A percentile compares a stretch with the other conserved stretches of the same genome.
Conservation (phyloP, 2,113 vertebrate genomes). For the Leucopternis melanops region DNA sequence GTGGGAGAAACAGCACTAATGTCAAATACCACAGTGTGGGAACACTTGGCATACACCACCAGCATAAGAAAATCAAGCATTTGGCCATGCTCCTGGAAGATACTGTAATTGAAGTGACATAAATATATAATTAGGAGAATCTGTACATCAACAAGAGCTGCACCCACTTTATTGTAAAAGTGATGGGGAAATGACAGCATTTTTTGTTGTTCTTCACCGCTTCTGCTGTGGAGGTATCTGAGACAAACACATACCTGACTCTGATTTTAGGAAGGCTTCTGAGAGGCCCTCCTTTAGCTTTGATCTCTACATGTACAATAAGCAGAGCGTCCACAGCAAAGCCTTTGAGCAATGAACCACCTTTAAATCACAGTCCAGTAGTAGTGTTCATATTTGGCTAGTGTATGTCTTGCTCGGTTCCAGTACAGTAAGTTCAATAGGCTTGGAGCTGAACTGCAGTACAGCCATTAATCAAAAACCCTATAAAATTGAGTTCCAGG, state of each 20-base stretch:
- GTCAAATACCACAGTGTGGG: background rate
- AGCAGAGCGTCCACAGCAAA: background rate
- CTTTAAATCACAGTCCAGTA: constrained; percentile 18
- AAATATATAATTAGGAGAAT: constrained; percentile 11
- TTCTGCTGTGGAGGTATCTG: background rate
- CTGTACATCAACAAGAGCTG: background rate
- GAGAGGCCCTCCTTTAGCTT: background rate
- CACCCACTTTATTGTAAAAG: background rate
- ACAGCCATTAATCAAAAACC: constrained; percentile 46
- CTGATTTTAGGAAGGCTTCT: background rate
- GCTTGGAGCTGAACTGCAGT: constrained; percentile 17
- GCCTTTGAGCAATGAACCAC: background rate
- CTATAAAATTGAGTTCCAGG: constrained; percentile 59
- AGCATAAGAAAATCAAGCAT: background rate
- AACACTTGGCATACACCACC: background rate
- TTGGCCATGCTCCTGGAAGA: constrained; percentile 7
- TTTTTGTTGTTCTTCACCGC: background rate
- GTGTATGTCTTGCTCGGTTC: background rate
- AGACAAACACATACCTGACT: background rate
- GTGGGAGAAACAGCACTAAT: constrained; percentile 26
- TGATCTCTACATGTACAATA: background rate
- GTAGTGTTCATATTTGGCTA: constrained; percentile 8
- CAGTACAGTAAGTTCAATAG: constrained; percentile 36
- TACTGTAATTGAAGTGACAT: background rate
- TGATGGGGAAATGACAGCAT: background rate